Conservation (phyloP, 1,140 invertebrate species). For the Ectropis grisescens region DNA sequence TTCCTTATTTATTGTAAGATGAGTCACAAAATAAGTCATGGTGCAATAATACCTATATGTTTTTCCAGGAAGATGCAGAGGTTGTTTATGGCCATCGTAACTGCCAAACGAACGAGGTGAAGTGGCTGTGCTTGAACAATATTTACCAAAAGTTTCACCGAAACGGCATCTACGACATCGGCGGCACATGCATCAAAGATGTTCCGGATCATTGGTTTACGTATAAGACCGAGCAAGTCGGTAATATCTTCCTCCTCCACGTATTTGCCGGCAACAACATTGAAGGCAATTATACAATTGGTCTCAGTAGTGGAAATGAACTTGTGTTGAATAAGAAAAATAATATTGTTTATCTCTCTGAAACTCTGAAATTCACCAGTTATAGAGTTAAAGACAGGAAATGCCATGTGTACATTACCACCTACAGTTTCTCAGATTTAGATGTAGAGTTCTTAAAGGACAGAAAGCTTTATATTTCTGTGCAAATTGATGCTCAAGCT, state of each 20-base stretch:
- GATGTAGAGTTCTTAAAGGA: slow-evolving; percentile 43
- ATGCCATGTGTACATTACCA: slow-evolving; percentile 31
- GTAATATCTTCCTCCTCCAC: slow-evolving; percentile 37
- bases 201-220: slow-evolving; percentile 43
- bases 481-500: slow-evolving; percentile 17
- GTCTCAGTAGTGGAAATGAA: slow-evolving; percentile 23
- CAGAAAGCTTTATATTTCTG: slow-evolving; percentile 34
- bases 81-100: slow-evolving; percentile 26
- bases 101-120: slow-evolving; percentile 34
- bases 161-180: slow-evolving; percentile 51
- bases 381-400: no score
- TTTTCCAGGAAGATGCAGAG: slow-evolving; percentile 20
- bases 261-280: slow-evolving; percentile 33
- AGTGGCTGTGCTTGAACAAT: slow-evolving; percentile 41
- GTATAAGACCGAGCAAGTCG: slow-evolving; percentile 35
- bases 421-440: slow-evolving; percentile 36
- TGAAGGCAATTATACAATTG: slow-evolving; percentile 23
- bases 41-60: no score
- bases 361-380: background rate
- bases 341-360: slow-evolving; percentile 7
- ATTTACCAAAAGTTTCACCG: slow-evolving; percentile 43
- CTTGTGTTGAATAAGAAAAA: slow-evolving; percentile 30
- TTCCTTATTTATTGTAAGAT: no score
- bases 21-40: no score
- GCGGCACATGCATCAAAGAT: slow-evolving; percentile 40